Evolutionary conservation across 2,113 vertebrate genomes (phyloP).

Genomic region (Myocastor coypus): DNA sequence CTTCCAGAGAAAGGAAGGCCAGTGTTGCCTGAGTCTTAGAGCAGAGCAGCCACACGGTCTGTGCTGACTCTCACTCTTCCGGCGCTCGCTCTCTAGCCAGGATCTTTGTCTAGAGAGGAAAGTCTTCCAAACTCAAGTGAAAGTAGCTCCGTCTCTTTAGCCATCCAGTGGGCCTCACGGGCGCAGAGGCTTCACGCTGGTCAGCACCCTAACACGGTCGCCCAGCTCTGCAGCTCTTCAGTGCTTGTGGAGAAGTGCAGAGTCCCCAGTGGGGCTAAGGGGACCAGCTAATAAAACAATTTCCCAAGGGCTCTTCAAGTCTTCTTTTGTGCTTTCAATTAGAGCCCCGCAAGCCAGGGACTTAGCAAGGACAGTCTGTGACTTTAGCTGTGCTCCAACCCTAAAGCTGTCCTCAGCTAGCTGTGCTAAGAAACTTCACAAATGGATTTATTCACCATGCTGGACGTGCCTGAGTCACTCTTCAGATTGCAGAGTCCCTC

Average conservation of each 20-base stretch:
- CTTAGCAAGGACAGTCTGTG: neutral
- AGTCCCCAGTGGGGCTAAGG: neutral
- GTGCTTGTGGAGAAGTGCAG: neutral
- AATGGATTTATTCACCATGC: no score
- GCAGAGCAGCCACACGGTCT: accelerated
- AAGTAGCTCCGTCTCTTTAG: neutral
- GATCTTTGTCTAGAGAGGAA: neutral
- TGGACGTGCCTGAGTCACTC: neutral
- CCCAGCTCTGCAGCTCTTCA: neutral
- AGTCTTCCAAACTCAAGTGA: neutral
- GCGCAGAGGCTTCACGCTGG: no score
- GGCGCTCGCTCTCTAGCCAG: neutral
- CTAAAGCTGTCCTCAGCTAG: neutral
- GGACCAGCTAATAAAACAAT: neutral
- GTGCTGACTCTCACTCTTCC: neutral
- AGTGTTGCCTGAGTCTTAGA: neutral
- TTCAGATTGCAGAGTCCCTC: neutral
- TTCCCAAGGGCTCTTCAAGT: neutral
- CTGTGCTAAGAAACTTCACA: neutral
- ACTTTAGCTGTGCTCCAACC: neutral
- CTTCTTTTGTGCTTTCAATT: neutral
- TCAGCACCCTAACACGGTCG: no score
- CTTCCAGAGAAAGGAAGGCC: neutral
- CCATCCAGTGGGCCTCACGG: neutral
- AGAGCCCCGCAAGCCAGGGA: neutral